Conservation (phyloP, 2,888 invertebrate species). For the Tolmerus cingulatus region DNA sequence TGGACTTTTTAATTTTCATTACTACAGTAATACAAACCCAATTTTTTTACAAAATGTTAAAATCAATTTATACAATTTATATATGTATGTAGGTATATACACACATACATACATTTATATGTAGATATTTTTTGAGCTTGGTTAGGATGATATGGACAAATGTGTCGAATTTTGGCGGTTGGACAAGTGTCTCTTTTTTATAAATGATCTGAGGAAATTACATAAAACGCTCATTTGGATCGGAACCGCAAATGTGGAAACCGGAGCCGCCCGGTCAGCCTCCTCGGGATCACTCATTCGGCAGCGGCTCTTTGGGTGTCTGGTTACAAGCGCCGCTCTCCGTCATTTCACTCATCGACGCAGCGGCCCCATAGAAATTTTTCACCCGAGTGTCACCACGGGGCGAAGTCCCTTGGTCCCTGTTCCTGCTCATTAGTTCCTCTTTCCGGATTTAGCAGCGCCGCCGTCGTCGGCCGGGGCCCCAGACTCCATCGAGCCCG, state of each 20-base stretch:
- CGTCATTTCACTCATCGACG: constrained; percentile 41
- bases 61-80: too few species aligned
- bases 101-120: too few species aligned
- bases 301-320: constrained; percentile 43
- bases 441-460: constrained; percentile 8
- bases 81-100: too few species aligned
- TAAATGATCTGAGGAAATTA: not conserved
- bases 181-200: not conserved
- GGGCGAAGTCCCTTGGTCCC: not conserved
- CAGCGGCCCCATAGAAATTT: not conserved
- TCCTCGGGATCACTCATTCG: not conserved
- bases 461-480: not conserved
- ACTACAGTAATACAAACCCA: too few species aligned
- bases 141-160: not conserved
- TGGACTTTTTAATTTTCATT: too few species aligned
- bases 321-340: constrained; percentile 45
- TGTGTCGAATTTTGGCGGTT: not conserved
- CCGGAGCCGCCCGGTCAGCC: not conserved
- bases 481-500: not conserved
- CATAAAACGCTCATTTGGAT: not conserved
- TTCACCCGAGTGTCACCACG: not conserved
- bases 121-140: too few species aligned
- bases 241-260: constrained; percentile 17
- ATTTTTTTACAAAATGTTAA: too few species aligned
- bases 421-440: not conserved